A percentile compares a stretch with the other conserved stretches of the same genome.
Conservation (phyloP, 2,797 vertebrate species). For the Bovichtus diacanthus region DNA sequence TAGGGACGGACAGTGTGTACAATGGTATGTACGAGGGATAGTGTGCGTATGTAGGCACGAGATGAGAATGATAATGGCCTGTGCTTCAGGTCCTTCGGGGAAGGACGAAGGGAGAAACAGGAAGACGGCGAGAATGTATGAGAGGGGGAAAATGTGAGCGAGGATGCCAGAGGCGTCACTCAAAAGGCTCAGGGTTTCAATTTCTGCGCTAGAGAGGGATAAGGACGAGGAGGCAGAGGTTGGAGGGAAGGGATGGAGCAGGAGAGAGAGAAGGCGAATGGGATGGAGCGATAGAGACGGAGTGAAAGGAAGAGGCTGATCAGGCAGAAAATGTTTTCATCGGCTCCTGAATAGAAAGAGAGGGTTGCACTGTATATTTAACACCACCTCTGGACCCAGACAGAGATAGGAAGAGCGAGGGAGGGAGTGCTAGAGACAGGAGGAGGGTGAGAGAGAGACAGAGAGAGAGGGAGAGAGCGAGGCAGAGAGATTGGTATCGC, state of each 20-base stretch:
- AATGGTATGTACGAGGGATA: neutral
- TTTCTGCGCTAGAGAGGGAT: conserved; percentile 53
- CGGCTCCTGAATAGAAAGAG: conserved; percentile 32
- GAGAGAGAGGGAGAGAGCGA: conserved; percentile 22
- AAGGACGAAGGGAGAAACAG: conserved; percentile 23
- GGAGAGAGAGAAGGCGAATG: conserved; percentile 1
- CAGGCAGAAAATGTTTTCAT: conserved; percentile 62
- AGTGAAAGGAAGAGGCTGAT: conserved; percentile 52
- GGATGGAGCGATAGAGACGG: conserved; percentile 8
- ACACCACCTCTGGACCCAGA: conserved; percentile 56
- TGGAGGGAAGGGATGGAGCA: conserved; percentile 22
- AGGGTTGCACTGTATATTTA: conserved; percentile 47
- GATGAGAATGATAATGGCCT: conserved; percentile 36
- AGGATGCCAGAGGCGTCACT: conserved; percentile 43
- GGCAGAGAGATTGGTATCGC: conserved; percentile 62
- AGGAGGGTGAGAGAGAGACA: neutral
- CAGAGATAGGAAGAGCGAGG: conserved; percentile 27
- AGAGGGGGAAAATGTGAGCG: conserved; percentile 21
- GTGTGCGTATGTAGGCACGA: conserved; percentile 4
- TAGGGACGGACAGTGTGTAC: conserved; percentile 10
- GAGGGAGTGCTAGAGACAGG: conserved; percentile 33
- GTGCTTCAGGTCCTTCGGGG: conserved; percentile 29
- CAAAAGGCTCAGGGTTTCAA: conserved; percentile 47
- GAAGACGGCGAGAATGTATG: conserved; percentile 1
- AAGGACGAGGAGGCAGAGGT: conserved; percentile 29